phyloP scores from a whole-genome alignment of 2,113 vertebrate species.

The Mirza zaza region DNA sequence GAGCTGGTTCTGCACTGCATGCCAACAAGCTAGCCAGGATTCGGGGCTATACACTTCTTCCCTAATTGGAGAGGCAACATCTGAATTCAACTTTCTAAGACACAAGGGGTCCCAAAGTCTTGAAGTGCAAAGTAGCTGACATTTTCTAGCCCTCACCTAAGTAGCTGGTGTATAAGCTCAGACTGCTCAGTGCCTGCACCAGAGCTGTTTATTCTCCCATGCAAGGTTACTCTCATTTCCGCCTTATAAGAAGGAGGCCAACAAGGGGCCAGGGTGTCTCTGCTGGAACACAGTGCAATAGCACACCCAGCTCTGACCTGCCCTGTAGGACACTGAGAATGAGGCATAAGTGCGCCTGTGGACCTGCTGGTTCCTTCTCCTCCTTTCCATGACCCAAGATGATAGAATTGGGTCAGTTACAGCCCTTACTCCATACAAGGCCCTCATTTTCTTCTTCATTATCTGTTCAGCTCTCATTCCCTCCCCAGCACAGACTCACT shows the following conservation, averaged over 20 bases:
- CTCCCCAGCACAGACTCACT: not conserved
- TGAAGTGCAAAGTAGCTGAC: not conserved
- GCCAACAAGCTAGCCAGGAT: not conserved
- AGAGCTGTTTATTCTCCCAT: not conserved
- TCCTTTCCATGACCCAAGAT: not conserved
- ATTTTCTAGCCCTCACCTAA: not conserved
- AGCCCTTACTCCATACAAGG: not conserved
- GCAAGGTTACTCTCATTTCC: not conserved
- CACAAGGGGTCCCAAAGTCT: not conserved
- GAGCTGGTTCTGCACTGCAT: not conserved
- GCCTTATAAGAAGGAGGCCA: not conserved
- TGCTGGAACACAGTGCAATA: not conserved
- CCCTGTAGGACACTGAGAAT: not conserved
- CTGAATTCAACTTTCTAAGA: not conserved
- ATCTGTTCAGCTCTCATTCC: not conserved
- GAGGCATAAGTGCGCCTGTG: not conserved
- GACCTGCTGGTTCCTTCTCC: not conserved
- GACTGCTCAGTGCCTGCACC: not conserved
- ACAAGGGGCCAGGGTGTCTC: rapidly evolving
- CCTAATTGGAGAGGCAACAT: too few species aligned
- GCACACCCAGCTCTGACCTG: not conserved
- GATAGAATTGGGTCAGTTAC: not conserved
- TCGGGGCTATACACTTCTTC: not conserved
- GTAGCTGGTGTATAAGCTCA: not conserved
- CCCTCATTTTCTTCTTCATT: not conserved